Evolutionary conservation across 2,888 invertebrate genomes (phyloP), one percentile per base, ranked within the genome.

Genomic region (Caenorhabditis auriculariae): DNA sequence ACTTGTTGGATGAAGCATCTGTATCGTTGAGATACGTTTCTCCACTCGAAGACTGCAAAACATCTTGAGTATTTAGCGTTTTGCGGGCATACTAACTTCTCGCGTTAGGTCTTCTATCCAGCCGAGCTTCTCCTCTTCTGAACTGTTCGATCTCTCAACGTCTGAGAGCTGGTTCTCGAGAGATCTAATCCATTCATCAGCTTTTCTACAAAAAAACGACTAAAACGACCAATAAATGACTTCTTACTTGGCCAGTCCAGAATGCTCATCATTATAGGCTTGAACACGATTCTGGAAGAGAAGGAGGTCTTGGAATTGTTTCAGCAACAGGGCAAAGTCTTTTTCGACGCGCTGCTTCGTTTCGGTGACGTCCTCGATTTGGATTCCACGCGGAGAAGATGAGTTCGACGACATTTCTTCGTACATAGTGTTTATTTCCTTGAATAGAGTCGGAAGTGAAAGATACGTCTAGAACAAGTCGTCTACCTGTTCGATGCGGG

Each of bases 221-320:
- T 15, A 6, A 27, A 4, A 28, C 23, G 6, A 15, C 2, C 12
- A 4, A 9, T 15, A 6, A 47, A 21, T 7, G 4, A 12, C 42
- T 7, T 35, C 53, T 19, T 2, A 56, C 60, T 19, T 60, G 57
- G 38, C 26, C 23, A 23, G 43, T 26, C 65, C 66, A 6, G 54
- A 51, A n/a, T 63, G 58, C 42, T 73, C 66, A 42, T 63, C 65
- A 23, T 63, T 69, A 27, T 71, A 64, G 21, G 59, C 56, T 23
- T 56, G 50, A 3, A 73, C 57, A 15, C 66, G 23, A 46, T 71
- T 65, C 53, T 73, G 73, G 64, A 69, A 73, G 26, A 62, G 61
- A 21, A 60, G 49, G 44, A 73, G 51, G 32, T 73, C 71, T 24
- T 69, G 66, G 17, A 65, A 65, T 39, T 65, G 63, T n/a, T 63